Conservation (phyloP, 2,888 invertebrate species). For the Lasioglossum morio region DNA sequence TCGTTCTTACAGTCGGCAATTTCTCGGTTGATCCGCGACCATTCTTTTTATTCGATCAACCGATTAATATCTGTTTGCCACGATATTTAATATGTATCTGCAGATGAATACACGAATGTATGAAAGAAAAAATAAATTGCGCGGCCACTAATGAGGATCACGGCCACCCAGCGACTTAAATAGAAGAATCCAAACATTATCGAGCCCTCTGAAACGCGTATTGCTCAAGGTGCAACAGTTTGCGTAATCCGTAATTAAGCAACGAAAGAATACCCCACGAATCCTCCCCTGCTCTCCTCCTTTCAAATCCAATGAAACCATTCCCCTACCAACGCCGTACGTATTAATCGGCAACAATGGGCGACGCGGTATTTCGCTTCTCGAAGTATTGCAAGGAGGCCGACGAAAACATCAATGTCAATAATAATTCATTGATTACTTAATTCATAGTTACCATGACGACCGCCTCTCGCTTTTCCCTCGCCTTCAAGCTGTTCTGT, state of each 20-base stretch:
- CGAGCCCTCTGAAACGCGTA: not conserved
- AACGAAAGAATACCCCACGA: conserved; percentile 38
- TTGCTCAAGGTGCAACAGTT: conserved; percentile 12
- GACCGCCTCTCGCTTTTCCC: conserved; percentile 79
- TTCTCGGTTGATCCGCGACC: not conserved
- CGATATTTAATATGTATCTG: not conserved
- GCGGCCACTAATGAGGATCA: not conserved
- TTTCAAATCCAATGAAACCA: conserved; percentile 74
- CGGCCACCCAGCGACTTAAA: not conserved
- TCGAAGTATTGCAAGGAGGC: conserved; percentile 77
- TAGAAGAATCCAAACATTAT: conserved; percentile 5
- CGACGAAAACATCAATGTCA: conserved; percentile 83
- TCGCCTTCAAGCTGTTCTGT: conserved; percentile 78
- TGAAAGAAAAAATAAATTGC: not conserved
- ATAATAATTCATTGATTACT: conserved; percentile 85
- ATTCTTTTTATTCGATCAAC: not conserved
- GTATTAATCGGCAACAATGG: conserved; percentile 80
- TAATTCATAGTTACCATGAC: conserved; percentile 83
- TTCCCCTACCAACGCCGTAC: conserved; percentile 65
- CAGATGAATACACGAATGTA: not conserved
- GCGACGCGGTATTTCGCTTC: conserved; percentile 77
- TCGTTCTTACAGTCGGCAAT: not conserved
- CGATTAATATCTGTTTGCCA: not conserved
- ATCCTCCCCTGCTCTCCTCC: conserved; percentile 25
- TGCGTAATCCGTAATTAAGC: conserved; percentile 30